Evolutionary conservation across 2,113 vertebrate genomes (phyloP), one percentile per base, ranked within the genome.

Genomic region (Lophura nycthemera): DNA sequence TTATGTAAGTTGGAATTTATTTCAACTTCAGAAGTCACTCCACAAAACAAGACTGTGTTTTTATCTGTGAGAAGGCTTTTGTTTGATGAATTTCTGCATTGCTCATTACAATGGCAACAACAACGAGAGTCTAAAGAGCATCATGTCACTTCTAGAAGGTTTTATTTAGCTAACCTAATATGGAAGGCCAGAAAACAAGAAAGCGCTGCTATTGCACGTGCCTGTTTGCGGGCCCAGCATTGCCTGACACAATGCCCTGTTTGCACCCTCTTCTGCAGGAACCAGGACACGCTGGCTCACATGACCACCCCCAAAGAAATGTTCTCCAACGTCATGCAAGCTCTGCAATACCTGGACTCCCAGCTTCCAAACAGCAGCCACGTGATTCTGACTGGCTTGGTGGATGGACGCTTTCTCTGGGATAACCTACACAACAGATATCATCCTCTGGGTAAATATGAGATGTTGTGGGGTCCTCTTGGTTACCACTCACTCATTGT

Each of bases 371-470:
- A 96, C 0, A 95, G 97, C 74, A 98, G 98, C 87, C 96, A 98
- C 0, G 96, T 98, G 69, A 90, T 98, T 89, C 86, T 98, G 36
- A 94, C 96, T 1, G 97, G 98, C 84, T 92, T 98, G 93, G 97
- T 96, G 4, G 95, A 98, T 56, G 98, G 98, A 10, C 95, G 93
- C 77, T 98, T 98, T 48, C 97, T 98, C 82, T 98, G 98, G 98
- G 96, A 98, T 48, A 90, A 92, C 22, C 84, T 98, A 79, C 97
- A 98, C 4, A n/a, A 95, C 84, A 94, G 95, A 97, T 97, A 97
- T 77, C 97, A 98, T 74, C 98, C 98, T 79, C 93, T 98, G 65
- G 98, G 98, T 98, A 97, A 95, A 25, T 48, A 6, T 4, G 22
- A 74, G 21, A 22, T 7, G 22, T 3, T 71, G 13, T 13, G 20